Conservation (phyloP, 2,113 vertebrate species). For the Eolophus roseicapilla region DNA sequence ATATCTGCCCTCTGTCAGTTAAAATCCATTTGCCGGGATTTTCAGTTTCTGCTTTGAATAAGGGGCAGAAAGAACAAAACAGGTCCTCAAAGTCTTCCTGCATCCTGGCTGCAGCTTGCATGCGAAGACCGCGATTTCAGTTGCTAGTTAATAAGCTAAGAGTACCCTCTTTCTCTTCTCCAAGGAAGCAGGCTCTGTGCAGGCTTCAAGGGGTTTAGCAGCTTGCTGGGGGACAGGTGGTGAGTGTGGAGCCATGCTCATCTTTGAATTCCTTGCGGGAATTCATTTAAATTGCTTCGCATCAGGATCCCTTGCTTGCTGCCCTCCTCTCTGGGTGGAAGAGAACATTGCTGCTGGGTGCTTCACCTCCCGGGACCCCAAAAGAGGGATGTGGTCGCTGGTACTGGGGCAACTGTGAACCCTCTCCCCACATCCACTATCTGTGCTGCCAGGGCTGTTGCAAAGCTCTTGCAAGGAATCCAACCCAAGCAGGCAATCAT, state of each 20-base stretch:
- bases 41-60: background rate
- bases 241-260: background rate
- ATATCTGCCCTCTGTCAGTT: background rate
- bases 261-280: background rate
- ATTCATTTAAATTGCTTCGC: background rate
- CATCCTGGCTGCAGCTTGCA: background rate
- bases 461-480: background rate
- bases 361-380: background rate
- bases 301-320: accelerated
- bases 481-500: background rate
- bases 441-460: background rate
- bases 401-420: too few species aligned
- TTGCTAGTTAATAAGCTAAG: background rate
- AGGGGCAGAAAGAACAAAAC: background rate
- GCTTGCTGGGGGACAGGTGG: accelerated
- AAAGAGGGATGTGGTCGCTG: accelerated
- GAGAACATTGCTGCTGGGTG: background rate
- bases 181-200: background rate
- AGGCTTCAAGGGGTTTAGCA: background rate
- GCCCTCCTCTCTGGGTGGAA: background rate
- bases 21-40: background rate
- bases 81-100: background rate
- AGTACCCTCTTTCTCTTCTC: background rate
- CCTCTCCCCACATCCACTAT: too few species aligned
- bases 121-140: background rate